Evolutionary conservation across 2,113 vertebrate genomes (phyloP), one percentile per base, ranked within the genome.

Genomic region (Chionodraco myersi): DNA sequence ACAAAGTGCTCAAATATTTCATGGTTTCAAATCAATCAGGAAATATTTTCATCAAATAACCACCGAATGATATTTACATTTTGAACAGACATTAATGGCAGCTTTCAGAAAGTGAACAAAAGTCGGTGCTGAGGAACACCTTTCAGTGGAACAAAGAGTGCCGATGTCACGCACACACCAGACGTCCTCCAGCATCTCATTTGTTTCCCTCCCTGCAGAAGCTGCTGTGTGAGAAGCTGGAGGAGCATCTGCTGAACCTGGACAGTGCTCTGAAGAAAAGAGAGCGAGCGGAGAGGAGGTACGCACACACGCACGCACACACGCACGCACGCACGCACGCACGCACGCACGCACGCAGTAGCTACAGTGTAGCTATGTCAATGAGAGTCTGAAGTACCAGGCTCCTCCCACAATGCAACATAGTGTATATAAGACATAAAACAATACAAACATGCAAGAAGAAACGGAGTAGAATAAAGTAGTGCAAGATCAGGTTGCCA

Each of bases 241-340:
- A 99, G 85, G 97, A 99, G 76, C 97, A 99, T 64, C 91, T 99
- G 59, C 97, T 94, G 93, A 97, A 97, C 79, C 94, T 99, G 92
- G 98, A 99, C 85, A 96, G 97, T 30, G 96, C 96, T 77, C 94
- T 99, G 84, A 99, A 99, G 95, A 99, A 99, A 88, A 97, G 93
- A 77, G 98, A 99, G 72, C 89, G 98, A 68, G 98, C 98, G 5
- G 98, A 99, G 80, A 94, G 97, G 89, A 98, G 98, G 98, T 98
- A 93, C 6, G 52, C 5, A 18, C 54, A 57, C 63, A 75, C 61
- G 72, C 60, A 52, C 49, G 56, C 56, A 58, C 70, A 18, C 61
- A 65, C 44, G 34, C 67, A 44, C 54, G 56, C 41, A 72, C 4
- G 18, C 67, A 26, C 26, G 2, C 26, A 26, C 26, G 2, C 26